phyloP scores from a whole-genome alignment of 2,888 invertebrate species.

The Siphlonurus alternatus region DNA sequence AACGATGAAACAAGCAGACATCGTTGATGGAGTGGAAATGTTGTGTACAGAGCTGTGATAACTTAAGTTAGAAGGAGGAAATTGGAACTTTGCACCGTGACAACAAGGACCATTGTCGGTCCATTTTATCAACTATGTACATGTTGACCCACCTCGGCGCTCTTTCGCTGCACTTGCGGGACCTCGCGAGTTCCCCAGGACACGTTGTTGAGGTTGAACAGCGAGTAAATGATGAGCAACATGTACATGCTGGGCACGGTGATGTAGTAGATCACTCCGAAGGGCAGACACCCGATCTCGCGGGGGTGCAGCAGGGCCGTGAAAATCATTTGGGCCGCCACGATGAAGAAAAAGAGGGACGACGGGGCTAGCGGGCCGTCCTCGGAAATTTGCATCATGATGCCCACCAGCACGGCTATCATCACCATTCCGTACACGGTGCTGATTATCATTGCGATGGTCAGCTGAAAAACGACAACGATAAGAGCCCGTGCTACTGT shows the following conservation, averaged over 20 bases:
- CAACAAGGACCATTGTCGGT: no score
- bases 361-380: slow-evolving; percentile 71
- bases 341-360: slow-evolving; percentile 63
- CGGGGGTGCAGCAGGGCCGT: slow-evolving; percentile 56
- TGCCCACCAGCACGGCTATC: slow-evolving; percentile 72
- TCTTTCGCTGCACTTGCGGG: slow-evolving; percentile 13
- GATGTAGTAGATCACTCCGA: slow-evolving; percentile 66
- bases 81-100: no score
- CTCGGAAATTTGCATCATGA: slow-evolving; percentile 56
- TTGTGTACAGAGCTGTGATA: no score
- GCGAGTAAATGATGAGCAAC: slow-evolving; percentile 75
- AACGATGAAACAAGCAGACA: no score
- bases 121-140: no score
- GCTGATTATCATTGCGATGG: slow-evolving; percentile 57
- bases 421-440: slow-evolving; percentile 66
- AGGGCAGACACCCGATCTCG: slow-evolving; percentile 56
- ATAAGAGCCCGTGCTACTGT: not conserved
- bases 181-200: slow-evolving; percentile 85
- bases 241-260: slow-evolving; percentile 93
- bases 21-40: no score
- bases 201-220: slow-evolving; percentile 85
- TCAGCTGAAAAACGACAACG: slow-evolving; percentile 31
- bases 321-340: slow-evolving; percentile 40
- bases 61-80: no score
- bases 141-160: not conserved